These are phyloP conservation scores for Drosophila sp. DNA, from an alignment of 1,140 invertebrate genomes.

Conservation along the genomic window DNA sequence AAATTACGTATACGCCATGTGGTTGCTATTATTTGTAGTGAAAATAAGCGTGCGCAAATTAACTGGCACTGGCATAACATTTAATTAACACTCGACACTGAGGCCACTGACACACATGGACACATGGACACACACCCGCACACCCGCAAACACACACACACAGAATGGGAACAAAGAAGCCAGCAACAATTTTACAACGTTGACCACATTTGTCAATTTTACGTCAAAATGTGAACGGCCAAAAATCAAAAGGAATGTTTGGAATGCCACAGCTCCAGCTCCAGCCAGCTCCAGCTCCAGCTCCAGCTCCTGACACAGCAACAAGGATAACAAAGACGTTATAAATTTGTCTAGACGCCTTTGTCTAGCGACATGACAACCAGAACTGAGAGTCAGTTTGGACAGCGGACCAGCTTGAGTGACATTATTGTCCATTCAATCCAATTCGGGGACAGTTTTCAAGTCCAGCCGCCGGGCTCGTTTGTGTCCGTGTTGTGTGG, in stretches of 20 bases:
- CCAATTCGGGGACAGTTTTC: conserved; percentile 39
- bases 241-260: conserved; percentile 50
- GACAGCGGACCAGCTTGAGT: conserved; percentile 28
- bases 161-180: no score
- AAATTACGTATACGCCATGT: conserved; percentile 79
- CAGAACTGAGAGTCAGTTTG: conserved; percentile 1
- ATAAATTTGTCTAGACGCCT: conserved; percentile 78
- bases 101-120: conserved; percentile 33
- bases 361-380: conserved; percentile 66
- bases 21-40: conserved; percentile 38
- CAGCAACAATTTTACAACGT: conserved; percentile 23
- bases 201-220: conserved; percentile 66
- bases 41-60: conserved; percentile 61
- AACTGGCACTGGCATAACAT: conserved; percentile 58
- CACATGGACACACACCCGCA: conserved; percentile 28
- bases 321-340: conserved; percentile 55
- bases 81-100: conserved; percentile 72
- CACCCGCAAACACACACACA: background rate
- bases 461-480: background rate
- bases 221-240: conserved; percentile 67
- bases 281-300: conserved; percentile 30
- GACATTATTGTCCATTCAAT: conserved; percentile 56
- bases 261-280: conserved; percentile 42
- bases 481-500: background rate
- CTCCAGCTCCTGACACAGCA: background rate